phyloP scores from a whole-genome alignment of 1,140 invertebrate species.

The Apocrypta bakeri region DNA sequence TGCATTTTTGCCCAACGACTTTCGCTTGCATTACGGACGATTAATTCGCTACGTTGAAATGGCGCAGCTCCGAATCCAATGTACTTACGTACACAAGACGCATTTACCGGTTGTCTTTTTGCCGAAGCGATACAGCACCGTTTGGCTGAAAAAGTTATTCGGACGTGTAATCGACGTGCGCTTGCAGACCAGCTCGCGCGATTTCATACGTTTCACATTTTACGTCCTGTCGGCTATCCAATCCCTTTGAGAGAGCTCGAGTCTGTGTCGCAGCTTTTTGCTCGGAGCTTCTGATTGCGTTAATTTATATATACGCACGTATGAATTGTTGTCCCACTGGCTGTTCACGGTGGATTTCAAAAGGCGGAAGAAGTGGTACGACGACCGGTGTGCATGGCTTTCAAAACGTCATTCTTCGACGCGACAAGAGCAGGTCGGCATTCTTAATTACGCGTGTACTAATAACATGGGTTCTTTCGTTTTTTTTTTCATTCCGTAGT shows the following conservation, averaged over 20 bases:
- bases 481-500: too few relatives aligned
- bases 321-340: not conserved
- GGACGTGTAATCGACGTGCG: slow-evolving; percentile 20
- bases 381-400: not conserved
- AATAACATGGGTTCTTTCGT: not conserved
- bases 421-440: not conserved
- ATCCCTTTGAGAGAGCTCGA: not conserved
- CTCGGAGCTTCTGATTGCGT: not conserved
- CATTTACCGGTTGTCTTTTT: slow-evolving; percentile 20
- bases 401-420: not conserved
- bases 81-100: not conserved
- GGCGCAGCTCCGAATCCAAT: not conserved
- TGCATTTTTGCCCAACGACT: not conserved
- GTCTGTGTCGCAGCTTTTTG: slow-evolving; percentile 4
- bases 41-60: slow-evolving; percentile 21
- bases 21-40: not conserved
- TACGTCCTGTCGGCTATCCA: not conserved
- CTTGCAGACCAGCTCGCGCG: not conserved
- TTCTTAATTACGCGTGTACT: not conserved
- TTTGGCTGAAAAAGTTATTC: slow-evolving; percentile 15
- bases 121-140: not conserved
- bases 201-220: slow-evolving; percentile 8
- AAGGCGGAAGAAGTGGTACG: not conserved
- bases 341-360: not conserved
- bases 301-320: slow-evolving; percentile 1